Evolutionary conservation across 92 coral and sea anemone genomes (phyloP).

Genomic region (Parazoanthus darwini): DNA sequence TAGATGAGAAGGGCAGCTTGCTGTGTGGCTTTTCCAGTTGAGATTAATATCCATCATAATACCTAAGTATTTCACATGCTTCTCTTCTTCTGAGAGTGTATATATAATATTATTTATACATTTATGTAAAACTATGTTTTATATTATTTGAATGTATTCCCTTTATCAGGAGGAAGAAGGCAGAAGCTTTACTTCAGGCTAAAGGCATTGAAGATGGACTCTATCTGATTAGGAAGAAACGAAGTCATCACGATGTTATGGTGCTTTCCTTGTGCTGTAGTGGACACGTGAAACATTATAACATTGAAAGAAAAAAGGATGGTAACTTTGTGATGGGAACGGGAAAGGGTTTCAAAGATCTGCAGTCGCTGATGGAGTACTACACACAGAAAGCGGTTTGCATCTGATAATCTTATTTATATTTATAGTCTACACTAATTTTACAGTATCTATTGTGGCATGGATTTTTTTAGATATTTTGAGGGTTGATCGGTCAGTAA

Average conservation of each 20-base stretch:
- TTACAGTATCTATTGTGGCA: too few relatives aligned
- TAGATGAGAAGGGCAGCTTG: too few relatives aligned
- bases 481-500: too few relatives aligned
- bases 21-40: too few relatives aligned
- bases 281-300: conserved; percentile 53
- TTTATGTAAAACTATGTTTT: too few relatives aligned
- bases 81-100: too few relatives aligned
- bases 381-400: conserved; percentile 58
- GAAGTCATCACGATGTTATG: conserved; percentile 24
- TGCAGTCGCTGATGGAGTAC: conserved; percentile 57
- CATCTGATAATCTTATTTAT: background rate
- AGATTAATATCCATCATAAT: too few relatives aligned
- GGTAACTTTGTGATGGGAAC: conserved; percentile 39
- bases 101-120: too few relatives aligned
- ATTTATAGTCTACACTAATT: background rate
- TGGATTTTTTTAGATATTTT: too few relatives aligned
- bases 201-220: conserved; percentile 58
- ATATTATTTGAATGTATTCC: background rate
- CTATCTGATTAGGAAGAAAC: conserved; percentile 57
- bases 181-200: conserved; percentile 49
- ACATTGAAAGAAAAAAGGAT: conserved; percentile 21
- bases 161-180: conserved; percentile 56
- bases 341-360: conserved; percentile 54
- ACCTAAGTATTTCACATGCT: too few relatives aligned
- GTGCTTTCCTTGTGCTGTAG: conserved; percentile 55